Evolutionary conservation across 2,797 vertebrate species (phyloP).

Genomic region (Neomorphus geoffroyi): DNA sequence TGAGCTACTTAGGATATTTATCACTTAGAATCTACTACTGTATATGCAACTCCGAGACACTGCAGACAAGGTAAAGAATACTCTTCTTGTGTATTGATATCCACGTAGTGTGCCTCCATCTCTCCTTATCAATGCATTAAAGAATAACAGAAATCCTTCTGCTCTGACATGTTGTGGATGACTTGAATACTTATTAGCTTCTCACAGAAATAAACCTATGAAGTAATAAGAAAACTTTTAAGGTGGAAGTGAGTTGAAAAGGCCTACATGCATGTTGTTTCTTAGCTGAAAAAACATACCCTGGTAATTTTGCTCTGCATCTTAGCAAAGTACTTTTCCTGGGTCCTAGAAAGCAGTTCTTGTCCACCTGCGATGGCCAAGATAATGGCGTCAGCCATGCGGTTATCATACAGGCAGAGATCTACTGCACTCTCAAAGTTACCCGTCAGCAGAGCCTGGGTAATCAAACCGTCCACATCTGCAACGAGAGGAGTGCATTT

Average conservation of each 20-base stretch:
- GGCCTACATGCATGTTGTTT: neutral
- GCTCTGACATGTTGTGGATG: neutral
- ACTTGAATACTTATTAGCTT: neutral
- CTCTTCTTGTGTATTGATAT: neutral
- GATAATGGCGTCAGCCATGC: conserved; percentile 97
- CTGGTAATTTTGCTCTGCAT: conserved; percentile 92
- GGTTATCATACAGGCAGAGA: conserved; percentile 94
- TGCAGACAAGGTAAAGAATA: neutral
- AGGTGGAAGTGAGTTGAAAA: neutral
- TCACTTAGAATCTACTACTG: neutral
- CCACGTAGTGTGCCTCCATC: neutral
- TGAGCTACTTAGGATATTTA: neutral
- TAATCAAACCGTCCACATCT: conserved; percentile 97
- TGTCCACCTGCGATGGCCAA: conserved; percentile 92
- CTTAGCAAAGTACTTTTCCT: conserved; percentile 91
- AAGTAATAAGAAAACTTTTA: neutral
- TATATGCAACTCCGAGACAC: neutral
- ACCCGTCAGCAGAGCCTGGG: conserved; percentile 91
- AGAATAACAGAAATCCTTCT: neutral
- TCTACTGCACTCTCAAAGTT: conserved; percentile 93
- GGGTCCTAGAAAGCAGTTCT: conserved; percentile 90
- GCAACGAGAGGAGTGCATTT: neutral
- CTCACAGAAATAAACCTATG: neutral
- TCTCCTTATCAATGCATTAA: neutral
- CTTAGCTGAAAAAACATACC: conserved; percentile 74